Evolutionary conservation across 2,888 invertebrate species (phyloP).

Genomic region (Zhuqinia jingwanae): DNA sequence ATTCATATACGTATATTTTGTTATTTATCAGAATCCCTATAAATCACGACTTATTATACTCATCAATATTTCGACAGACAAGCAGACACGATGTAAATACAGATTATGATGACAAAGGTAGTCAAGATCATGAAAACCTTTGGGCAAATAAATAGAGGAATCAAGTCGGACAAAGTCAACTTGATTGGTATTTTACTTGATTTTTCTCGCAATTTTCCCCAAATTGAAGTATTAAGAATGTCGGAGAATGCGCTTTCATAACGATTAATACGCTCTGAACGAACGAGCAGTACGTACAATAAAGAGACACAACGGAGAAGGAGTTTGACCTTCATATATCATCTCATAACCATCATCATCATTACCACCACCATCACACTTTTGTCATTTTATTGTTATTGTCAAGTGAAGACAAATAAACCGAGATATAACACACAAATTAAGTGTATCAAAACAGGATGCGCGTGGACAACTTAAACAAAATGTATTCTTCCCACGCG

Average conservation of each 20-base stretch:
- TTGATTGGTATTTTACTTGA: not conserved
- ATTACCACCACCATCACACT: not conserved
- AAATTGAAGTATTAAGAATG: not conserved
- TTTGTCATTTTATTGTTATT: conserved; percentile 25
- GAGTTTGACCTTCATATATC: not conserved
- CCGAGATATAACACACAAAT: not conserved
- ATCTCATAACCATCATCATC: not conserved
- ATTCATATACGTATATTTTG: not conserved
- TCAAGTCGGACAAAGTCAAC: not conserved
- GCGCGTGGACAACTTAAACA: too few relatives aligned
- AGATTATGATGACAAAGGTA: not conserved
- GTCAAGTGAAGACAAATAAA: not conserved
- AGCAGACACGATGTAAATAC: not conserved
- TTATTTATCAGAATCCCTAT: too few relatives aligned
- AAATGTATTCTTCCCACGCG: too few relatives aligned
- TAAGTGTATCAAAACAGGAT: too few relatives aligned
- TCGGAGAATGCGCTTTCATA: not conserved
- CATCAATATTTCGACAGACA: not conserved
- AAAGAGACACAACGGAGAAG: not conserved
- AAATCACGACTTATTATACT: too few relatives aligned
- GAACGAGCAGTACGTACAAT: too few relatives aligned
- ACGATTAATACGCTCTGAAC: not conserved
- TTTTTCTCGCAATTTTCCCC: not conserved
- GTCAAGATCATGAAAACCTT: too few relatives aligned
- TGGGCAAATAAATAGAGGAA: too few relatives aligned